Evolutionary conservation across 1,140 invertebrate genomes (phyloP), one percentile per base, ranked within the genome.

Genomic region (Achatina immaculata): DNA sequence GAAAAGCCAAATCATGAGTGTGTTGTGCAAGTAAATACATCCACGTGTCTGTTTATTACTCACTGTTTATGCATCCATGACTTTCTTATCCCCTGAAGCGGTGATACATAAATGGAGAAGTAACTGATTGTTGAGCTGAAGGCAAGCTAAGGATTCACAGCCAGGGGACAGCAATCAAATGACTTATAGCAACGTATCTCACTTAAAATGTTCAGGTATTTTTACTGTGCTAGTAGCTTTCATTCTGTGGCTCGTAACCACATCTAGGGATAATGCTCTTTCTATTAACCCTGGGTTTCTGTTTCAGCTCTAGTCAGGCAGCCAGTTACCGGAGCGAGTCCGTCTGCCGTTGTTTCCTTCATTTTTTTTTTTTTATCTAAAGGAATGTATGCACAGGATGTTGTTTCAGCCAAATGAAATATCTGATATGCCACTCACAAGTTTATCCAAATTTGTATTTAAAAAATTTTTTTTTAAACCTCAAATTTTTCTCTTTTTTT

Each of bases 121-220:
- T 80, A 51, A 72, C 78, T 80, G 78, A 80, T 71, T 80, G 66
- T 80, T 80, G 78, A 80, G 66, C 78, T 48, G 68, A 80, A 48
- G 78, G 43, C 78, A 72, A 51, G 42, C 78, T 51, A 71, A 80
- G 78, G 78, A 72, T 78, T 78, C 62, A 36, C 78, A 80, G 78
- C 66, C 69, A 72, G 48, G 78, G 68, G 58, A 72, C 78, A 80
- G 78, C 78, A 80, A 71, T 71, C 78, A 80, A 80, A 71, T 80
- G 78, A 72, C 78, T 51, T 78, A 38, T 80, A 71, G 78, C 78
- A 80, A 72, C 78, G 68, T 80, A 51, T 43, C 78, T 24, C 78
- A 80, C 78, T 80, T 71, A 80, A 71, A 80, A 48, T 80, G 78
- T 80, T 80, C 78, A 80, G 78, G 78, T 80, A 80, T 80, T 80